These are phyloP conservation scores for Sympetrum striolatum DNA, from an alignment of 2,888 invertebrate genomes.

Conservation along the genomic window DNA sequence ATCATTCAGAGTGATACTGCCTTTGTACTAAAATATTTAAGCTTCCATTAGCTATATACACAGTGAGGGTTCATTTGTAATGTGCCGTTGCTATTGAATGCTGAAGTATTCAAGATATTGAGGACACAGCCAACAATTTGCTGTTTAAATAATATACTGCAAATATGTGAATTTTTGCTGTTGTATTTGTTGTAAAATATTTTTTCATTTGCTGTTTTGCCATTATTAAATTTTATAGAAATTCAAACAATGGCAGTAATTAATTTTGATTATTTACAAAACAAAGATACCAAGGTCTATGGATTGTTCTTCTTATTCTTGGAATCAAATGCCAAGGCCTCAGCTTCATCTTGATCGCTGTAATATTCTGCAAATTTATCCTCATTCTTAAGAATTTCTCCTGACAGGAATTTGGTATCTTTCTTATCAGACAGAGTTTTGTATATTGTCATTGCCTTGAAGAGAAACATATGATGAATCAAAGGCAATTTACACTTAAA, in stretches of 20 bases:
- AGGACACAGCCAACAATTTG: neutral
- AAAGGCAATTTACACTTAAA: too few species aligned
- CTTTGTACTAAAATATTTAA: neutral
- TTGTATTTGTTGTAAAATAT: conserved; percentile 42
- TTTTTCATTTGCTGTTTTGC: conserved; percentile 21
- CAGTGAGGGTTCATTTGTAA: neutral
- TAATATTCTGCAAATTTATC: conserved; percentile 57
- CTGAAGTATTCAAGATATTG: neutral
- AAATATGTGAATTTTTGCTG: conserved; percentile 7
- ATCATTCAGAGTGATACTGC: conserved; percentile 21
- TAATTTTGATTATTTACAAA: neutral
- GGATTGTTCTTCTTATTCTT: conserved; percentile 49
- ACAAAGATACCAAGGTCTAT: conserved; percentile 46
- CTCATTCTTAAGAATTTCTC: conserved; percentile 36
- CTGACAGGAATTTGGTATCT: neutral
- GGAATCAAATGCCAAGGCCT: conserved; percentile 50
- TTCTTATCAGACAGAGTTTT: conserved; percentile 56
- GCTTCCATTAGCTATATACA: neutral
- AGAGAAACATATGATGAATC: conserved; percentile 26
- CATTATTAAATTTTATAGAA: neutral
- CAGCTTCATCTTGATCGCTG: conserved; percentile 59
- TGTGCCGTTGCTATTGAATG: neutral
- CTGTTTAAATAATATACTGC: neutral
- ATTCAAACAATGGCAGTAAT: neutral
- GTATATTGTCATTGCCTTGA: conserved; percentile 60